A percentile compares a stretch with the other conserved stretches of the same genome.
These are phyloP conservation scores for Phaethon lepturus DNA, from an alignment of 2,113 vertebrate species.

Conservation along the genomic window DNA sequence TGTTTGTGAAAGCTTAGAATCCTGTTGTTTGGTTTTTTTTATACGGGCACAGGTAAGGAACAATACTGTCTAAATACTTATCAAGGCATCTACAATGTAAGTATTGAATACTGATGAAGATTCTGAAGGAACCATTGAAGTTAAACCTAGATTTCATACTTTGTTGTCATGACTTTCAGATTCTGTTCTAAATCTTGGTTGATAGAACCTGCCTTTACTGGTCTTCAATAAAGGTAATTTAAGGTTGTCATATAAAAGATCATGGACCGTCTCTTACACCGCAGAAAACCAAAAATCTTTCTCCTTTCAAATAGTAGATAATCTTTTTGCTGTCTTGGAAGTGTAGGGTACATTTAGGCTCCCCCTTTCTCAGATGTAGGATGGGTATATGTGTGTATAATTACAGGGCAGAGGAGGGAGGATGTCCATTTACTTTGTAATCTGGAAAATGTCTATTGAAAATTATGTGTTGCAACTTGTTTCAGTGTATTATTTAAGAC, in stretches of 20 bases:
- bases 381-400: not conserved
- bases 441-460: not conserved
- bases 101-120: not conserved
- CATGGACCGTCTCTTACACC: not conserved
- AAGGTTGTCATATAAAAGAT: not conserved
- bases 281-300: not conserved
- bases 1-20: not conserved
- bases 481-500: not conserved
- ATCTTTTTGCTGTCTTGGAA: not conserved
- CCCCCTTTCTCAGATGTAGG: not conserved
- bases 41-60: not conserved
- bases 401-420: not conserved
- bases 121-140: not conserved
- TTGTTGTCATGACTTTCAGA: not conserved
- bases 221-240: not conserved
- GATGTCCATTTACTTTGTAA: not conserved
- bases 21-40: accelerated
- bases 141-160: not conserved
- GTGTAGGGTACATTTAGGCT: not conserved
- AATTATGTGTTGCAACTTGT: not conserved
- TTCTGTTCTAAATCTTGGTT: not conserved
- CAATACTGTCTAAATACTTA: not conserved
- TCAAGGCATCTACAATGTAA: not conserved
- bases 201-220: not conserved
- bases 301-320: not conserved